phyloP scores from a whole-genome alignment of 2,888 invertebrate species.

The Himalopsyche anomala region DNA sequence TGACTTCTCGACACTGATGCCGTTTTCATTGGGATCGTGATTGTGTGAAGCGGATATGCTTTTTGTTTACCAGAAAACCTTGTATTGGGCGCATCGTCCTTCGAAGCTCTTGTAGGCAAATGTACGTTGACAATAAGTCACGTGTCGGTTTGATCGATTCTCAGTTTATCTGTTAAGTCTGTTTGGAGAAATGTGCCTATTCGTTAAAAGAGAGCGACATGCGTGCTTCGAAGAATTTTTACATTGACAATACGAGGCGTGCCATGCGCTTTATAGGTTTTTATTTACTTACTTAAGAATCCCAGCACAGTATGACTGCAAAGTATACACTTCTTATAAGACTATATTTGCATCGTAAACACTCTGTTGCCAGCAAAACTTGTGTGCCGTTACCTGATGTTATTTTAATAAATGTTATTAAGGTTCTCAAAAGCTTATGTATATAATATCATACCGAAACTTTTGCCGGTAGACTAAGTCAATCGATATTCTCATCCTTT shows the following conservation, averaged over 20 bases:
- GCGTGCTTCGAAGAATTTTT: constrained; percentile 8
- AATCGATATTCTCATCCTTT: too few relatives aligned
- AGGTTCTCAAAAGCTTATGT: too few relatives aligned
- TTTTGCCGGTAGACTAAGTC: too few relatives aligned
- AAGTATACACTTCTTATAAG: not conserved
- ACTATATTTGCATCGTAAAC: too few relatives aligned
- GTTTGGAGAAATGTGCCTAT: constrained; percentile 41
- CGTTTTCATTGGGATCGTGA: not conserved
- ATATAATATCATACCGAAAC: too few relatives aligned
- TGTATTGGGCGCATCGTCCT: constrained; percentile 4
- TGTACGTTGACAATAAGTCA: constrained; percentile 46
- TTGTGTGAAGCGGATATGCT: not conserved
- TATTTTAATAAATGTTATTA: too few relatives aligned
- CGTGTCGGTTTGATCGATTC: constrained; percentile 49
- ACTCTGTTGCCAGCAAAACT: too few relatives aligned
- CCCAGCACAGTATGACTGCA: not conserved
- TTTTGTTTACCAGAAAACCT: not conserved
- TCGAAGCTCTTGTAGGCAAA: constrained; percentile 19
- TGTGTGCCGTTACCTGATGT: too few relatives aligned
- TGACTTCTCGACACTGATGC: too few relatives aligned
- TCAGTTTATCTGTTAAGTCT: constrained; percentile 40
- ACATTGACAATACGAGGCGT: constrained; percentile 15
- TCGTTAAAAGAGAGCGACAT: constrained; percentile 47
- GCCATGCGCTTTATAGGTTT: constrained; percentile 27
- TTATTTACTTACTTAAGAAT: constrained; percentile 29